Conservation (phyloP, 2,888 invertebrate genomes). For the Gonocerus acuteangulatus region DNA sequence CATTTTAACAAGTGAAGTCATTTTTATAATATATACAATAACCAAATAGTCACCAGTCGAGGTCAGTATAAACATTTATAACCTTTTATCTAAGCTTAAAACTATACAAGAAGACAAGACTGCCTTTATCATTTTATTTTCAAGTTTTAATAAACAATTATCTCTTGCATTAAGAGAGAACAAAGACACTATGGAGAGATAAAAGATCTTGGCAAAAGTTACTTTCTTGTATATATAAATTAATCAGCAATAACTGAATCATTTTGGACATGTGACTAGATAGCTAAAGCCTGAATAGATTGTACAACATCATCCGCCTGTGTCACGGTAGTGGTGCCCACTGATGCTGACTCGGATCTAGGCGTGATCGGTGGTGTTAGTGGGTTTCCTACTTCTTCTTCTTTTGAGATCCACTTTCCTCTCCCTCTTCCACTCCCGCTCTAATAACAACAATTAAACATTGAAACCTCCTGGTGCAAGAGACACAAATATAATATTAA, state of each 20-base stretch:
- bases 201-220: too few relatives aligned
- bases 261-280: background rate
- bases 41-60: slow-evolving; percentile 1
- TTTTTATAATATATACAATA: slow-evolving; percentile 18
- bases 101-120: background rate
- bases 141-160: slow-evolving; percentile 7
- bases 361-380: slow-evolving; percentile 8
- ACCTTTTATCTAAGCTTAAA: too few relatives aligned
- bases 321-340: background rate
- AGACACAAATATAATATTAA: background rate
- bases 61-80: too few relatives aligned
- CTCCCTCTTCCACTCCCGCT: background rate
- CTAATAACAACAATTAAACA: background rate
- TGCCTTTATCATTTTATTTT: slow-evolving; percentile 9
- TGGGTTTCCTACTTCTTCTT: slow-evolving; percentile 2
- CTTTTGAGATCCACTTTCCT: slow-evolving; percentile 13
- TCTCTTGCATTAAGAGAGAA: slow-evolving; percentile 21
- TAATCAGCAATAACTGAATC: too few relatives aligned
- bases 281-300: background rate
- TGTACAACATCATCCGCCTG: background rate
- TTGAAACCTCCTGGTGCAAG: background rate
- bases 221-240: too few relatives aligned
- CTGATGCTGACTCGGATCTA: background rate
- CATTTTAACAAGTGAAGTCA: slow-evolving; percentile 17
- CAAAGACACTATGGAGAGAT: slow-evolving; percentile 1